Conservation (phyloP, 2,888 invertebrate genomes). For the Drosophila acutilabella region DNA sequence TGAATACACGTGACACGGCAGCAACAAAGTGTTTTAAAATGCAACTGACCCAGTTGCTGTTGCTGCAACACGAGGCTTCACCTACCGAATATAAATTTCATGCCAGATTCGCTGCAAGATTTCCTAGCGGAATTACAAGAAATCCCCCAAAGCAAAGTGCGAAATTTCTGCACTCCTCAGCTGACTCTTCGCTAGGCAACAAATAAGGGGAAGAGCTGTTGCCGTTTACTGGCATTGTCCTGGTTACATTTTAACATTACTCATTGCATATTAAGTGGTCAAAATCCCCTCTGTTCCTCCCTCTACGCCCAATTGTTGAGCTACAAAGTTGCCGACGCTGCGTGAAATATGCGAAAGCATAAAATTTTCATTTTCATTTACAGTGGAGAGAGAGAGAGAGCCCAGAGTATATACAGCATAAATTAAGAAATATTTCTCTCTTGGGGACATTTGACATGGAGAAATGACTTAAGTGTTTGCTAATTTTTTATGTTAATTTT, state of each 20-base stretch:
- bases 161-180: slow-evolving; percentile 6
- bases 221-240: slow-evolving; percentile 63
- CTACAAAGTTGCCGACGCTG: slow-evolving; percentile 59
- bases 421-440: slow-evolving; percentile 74
- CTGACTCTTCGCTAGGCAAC: neutral
- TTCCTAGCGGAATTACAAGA: slow-evolving; percentile 52
- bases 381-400: neutral
- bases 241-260: slow-evolving; percentile 80
- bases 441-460: slow-evolving; percentile 64
- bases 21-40: slow-evolving; percentile 14
- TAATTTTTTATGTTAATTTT: slow-evolving; percentile 73
- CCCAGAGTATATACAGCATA: slow-evolving; percentile 44
- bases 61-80: slow-evolving; percentile 41
- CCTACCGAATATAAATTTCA: slow-evolving; percentile 76
- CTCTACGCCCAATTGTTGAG: slow-evolving; percentile 17
- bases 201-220: slow-evolving; percentile 4
- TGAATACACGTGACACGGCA: slow-evolving; percentile 30
- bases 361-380: slow-evolving; percentile 60
- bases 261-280: slow-evolving; percentile 79
- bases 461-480: slow-evolving; percentile 59
- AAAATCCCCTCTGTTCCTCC: slow-evolving; percentile 39
- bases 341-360: slow-evolving; percentile 57
- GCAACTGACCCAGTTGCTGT: slow-evolving; percentile 28
- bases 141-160: slow-evolving; percentile 19
- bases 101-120: slow-evolving; percentile 46